Evolutionary conservation across 2,113 vertebrate genomes (phyloP).

Genomic region (Salvelinus namaycush): DNA sequence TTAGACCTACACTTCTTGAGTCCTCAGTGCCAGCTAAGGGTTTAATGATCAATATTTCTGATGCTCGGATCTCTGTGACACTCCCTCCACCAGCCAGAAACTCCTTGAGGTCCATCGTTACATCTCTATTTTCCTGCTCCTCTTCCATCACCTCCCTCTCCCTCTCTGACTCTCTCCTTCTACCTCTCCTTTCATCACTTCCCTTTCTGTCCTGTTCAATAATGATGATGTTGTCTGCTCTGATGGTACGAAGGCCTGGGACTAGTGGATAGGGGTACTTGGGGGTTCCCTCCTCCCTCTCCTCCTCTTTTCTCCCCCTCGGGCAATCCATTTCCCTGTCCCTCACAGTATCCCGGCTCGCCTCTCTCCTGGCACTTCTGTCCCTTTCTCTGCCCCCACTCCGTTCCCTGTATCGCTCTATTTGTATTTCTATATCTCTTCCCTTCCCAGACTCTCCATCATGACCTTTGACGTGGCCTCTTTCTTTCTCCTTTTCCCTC

Average conservation of each 20-base stretch:
- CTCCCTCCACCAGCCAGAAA: constrained; percentile 69
- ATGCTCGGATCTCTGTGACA: constrained; percentile 73
- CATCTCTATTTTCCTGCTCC: constrained; percentile 56
- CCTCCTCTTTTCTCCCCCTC: constrained; percentile 40
- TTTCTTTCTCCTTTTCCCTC: constrained; percentile 52
- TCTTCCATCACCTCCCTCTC: constrained; percentile 40
- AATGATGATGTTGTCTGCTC: constrained; percentile 79
- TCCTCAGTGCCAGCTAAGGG: constrained; percentile 47
- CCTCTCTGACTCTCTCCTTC: constrained; percentile 55
- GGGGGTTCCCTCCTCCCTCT: constrained; percentile 33
- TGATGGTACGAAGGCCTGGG: constrained; percentile 66
- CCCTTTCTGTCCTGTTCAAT: constrained; percentile 68
- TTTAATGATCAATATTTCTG: constrained; percentile 76
- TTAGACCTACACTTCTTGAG: neutral
- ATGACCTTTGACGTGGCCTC: constrained; percentile 44
- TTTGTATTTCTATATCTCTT: constrained; percentile 52
- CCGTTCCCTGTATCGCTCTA: constrained; percentile 42
- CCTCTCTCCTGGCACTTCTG: constrained; percentile 45
- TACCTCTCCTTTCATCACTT: constrained; percentile 33
- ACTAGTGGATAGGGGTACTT: constrained; percentile 25
- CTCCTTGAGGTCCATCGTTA: constrained; percentile 73
- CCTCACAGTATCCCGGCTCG: constrained; percentile 28
- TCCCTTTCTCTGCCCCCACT: neutral
- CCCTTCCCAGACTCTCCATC: constrained; percentile 57
- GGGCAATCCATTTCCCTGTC: constrained; percentile 35